Evolutionary conservation across 2,113 vertebrate species (phyloP), one percentile per base, ranked within the genome.

Genomic region (Dendropsophus ebraccatus): DNA sequence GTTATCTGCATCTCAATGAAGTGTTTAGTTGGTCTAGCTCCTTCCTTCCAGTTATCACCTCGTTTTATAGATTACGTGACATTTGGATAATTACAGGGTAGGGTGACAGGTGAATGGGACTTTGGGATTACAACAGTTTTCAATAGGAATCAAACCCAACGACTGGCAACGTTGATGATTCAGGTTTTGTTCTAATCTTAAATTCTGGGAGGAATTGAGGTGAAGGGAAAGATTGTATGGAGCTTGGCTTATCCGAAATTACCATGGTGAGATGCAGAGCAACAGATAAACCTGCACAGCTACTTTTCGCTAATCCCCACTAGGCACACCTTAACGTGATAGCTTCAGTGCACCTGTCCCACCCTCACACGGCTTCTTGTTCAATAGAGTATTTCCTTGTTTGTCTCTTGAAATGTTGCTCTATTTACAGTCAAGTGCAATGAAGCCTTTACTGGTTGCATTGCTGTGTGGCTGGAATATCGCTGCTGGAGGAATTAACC

Each of bases 251-350:
- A 87, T 87, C 85, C 52, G 35, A 74, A 81, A 87, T 87, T 81
- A 81, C 78, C 85, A 87, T 74, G 78, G 85, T 74, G 85, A 87
- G 85, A 62, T 81, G 30, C n/a, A 87, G 60, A 87, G 85, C 77
- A 87, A 81, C 50, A 81, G 69, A 87, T 87, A 81, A 87, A 81
- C 77, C 85, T 74, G 85, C 49, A 74, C 50, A 25, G 67, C 85
- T 87, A 87, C 77, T 87, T 87, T 87, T 73, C 28, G 49, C n/a
- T 87, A 87, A 87, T 87, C 85, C 85, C 35, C 77, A 81, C 35
- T 19, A 60, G 67, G 77, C 85, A 87, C 85, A 74, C 85, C 77
- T 87, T 81, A 17, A 81, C 84, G n/a, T 37, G 74, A 69, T 77
- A 78, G 56, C 62, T 70, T 86, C 69, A 45, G 16, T 80, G 58